Base-by-base conservation (phyloP, 2,113 vertebrate genomes). In the Etheostoma cragini region DNA sequence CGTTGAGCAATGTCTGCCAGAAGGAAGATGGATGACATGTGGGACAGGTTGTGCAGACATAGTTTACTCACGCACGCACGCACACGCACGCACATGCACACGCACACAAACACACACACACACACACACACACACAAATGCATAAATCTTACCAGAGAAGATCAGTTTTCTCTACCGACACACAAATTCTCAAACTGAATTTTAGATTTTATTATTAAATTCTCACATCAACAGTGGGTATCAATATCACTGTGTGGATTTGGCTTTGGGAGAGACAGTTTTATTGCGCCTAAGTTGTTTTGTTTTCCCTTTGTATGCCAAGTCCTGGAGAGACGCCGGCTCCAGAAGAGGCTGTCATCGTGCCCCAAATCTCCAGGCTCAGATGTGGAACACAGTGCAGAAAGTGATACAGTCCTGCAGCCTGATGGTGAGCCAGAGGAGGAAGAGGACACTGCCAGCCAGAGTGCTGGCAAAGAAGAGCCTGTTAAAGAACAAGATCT, bases 301-400 rank as follows among this genome's bases (percentile, higher is more conserved):
- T 66, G 58, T 22, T 73, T 5, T 69, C 21, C 82, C 42, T 79
- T 49, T 60, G 15, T 45, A 10, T 64, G 62, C 80, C 35, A 82
- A 95, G 95, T 93, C 50, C 82, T 85, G 71, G 84, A 94, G 82
- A 90, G 90, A 61, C 80, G 83, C 54, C 80, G 88, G n/a, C 91
- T 95, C 26, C 92, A 93, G 72, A 92, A 89, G 82, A 93, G 69
- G 21, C 82, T 95, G 19, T 89, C 80, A 4, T 82, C 49, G 0
- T 52, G 74, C 68, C 74, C 81, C n/a, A 79, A 75, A 56, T 70
- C 70, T 42, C 75, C 62, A 4, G 60, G 75, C 80, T 95, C 95
- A 2, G 94, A 95, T 16, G 86, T 94, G 76, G 95, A 96, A 81
- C 91, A 90, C 53, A 95, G 95, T 26, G 90, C 92, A 52, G 95